Percentiles rank a stretch among this genome's conserved stretches.
phyloP scores from a whole-genome alignment of 2,797 vertebrate species.

The Hipposideros larvatus region DNA sequence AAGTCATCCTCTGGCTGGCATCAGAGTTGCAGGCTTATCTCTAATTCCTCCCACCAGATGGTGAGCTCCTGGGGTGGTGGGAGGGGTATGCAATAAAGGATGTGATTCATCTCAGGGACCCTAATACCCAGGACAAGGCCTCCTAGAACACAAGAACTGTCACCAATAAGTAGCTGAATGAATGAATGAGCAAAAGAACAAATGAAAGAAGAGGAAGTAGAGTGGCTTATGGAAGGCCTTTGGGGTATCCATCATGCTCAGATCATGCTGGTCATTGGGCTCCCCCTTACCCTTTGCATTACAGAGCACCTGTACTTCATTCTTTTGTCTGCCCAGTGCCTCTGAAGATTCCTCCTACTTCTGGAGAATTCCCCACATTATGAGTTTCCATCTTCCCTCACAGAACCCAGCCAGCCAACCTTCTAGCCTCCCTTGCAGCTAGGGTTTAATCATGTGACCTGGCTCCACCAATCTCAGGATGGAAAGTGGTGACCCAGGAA shows the following conservation, averaged over 20 bases:
- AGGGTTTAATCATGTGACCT: not conserved
- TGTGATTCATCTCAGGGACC: not conserved
- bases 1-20: not conserved
- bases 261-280: rapidly evolving
- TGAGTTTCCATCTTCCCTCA: not conserved
- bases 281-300: not conserved
- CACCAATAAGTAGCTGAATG: too few species aligned
- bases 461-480: not conserved
- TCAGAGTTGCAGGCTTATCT: not conserved
- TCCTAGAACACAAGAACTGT: not conserved
- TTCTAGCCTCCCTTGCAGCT: constrained; percentile 14
- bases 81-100: not conserved
- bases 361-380: not conserved
- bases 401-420: not conserved
- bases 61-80: not conserved
- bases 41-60: not conserved
- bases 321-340: not conserved
- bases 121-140: not conserved
- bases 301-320: not conserved
- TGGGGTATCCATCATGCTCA: not conserved
- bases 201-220: not conserved
- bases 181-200: not conserved
- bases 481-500: not conserved
- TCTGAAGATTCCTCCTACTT: not conserved
- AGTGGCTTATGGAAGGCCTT: not conserved